phyloP scores from a whole-genome alignment of 2,797 vertebrate species.

The Discoglossus pictus region DNA sequence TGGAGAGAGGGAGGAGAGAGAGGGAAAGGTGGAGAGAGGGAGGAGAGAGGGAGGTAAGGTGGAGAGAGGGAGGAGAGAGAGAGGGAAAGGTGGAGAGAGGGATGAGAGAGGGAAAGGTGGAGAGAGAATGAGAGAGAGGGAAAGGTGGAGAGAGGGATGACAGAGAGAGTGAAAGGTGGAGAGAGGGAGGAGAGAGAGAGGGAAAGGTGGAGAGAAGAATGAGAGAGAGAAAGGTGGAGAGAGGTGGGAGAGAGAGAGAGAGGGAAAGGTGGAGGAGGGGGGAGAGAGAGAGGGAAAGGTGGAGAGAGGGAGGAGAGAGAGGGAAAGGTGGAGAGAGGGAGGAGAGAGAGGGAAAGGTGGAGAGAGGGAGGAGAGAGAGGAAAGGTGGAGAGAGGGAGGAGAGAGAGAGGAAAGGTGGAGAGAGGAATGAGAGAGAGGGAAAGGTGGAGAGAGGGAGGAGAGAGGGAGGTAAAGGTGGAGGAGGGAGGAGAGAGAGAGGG shows the following conservation, averaged over 20 bases:
- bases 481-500: no score
- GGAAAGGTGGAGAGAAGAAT: background rate
- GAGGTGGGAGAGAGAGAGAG: slow-evolving; percentile 2
- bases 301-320: slow-evolving; percentile 15
- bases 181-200: slow-evolving; percentile 7
- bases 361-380: no score
- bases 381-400: no score
- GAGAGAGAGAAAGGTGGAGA: background rate
- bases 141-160: background rate
- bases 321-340: slow-evolving; percentile 1
- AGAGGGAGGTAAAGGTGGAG: no score
- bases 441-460: no score
- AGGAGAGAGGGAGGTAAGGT: background rate
- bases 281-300: background rate
- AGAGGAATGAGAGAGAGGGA: no score
- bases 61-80: background rate
- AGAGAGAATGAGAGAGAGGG: background rate
- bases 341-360: no score
- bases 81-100: background rate
- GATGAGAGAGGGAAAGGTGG: background rate
- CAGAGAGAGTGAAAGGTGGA: background rate
- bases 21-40: no score
- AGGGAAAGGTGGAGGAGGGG: background rate
- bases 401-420: no score
- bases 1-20: no score